Percentiles rank a stretch among this genome's conserved stretches.
phyloP scores from a whole-genome alignment of 1,140 invertebrate species.

The Papilio machaon region DNA sequence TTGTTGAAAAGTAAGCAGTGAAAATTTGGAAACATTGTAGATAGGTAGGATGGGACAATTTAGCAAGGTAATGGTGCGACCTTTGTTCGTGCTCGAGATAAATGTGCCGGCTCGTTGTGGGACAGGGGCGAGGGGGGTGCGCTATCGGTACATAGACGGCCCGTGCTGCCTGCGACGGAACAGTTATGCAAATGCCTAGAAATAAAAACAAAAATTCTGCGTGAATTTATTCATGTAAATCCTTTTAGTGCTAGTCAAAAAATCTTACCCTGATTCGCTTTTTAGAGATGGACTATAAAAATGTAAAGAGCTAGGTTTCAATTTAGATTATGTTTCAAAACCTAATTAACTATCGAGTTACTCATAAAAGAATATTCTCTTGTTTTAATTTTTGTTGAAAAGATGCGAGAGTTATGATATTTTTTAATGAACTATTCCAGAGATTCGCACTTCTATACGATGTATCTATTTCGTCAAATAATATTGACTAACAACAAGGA shows the following conservation, averaged over 20 bases:
- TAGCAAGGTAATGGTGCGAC: slow-evolving; percentile 1
- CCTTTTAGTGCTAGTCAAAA: neutral
- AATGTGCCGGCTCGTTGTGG: neutral
- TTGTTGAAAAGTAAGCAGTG: neutral
- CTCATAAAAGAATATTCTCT: too few species aligned
- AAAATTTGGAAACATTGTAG: neutral
- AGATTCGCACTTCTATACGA: too few species aligned
- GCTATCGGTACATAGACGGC: neutral
- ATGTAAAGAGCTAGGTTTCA: neutral
- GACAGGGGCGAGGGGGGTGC: neutral
- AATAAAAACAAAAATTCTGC: slow-evolving; percentile 17
- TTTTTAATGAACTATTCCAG: too few species aligned
- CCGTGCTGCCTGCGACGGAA: neutral
- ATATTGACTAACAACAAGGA: neutral
- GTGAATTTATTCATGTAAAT: neutral
- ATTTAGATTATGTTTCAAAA: neutral
- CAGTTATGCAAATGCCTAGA: slow-evolving; percentile 10
- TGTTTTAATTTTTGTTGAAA: neutral
- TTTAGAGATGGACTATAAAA: neutral
- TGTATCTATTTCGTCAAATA: neutral
- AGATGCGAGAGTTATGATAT: neutral
- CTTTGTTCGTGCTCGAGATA: neutral
- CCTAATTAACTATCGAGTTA: too few species aligned
- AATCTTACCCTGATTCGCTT: neutral
- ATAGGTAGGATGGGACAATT: neutral